phyloP scores from a whole-genome alignment of 2,797 vertebrate species.

The Mus caroli region DNA sequence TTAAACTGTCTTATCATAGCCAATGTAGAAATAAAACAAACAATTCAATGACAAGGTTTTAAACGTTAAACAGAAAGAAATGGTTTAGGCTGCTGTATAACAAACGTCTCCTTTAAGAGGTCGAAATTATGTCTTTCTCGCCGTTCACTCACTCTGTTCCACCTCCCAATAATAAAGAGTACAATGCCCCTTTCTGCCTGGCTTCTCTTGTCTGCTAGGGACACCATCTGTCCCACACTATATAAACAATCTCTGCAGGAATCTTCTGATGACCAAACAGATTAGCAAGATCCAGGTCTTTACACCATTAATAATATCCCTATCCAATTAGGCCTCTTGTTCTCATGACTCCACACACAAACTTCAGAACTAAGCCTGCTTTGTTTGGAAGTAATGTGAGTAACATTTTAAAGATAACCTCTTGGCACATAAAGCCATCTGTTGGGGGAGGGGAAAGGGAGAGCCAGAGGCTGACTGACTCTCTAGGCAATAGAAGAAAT shows the following conservation, averaged over 20 bases:
- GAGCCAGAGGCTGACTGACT: neutral
- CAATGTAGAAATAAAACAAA: constrained; percentile 65
- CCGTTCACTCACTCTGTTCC: neutral
- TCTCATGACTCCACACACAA: constrained; percentile 60
- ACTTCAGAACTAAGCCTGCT: constrained; percentile 48
- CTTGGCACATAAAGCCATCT: constrained; percentile 29
- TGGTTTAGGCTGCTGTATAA: neutral
- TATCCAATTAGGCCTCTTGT: constrained; percentile 24
- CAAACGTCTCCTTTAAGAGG: constrained; percentile 18
- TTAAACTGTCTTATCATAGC: constrained; percentile 37
- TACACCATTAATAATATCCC: constrained; percentile 76
- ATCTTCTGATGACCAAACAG: constrained; percentile 75
- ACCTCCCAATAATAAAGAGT: constrained; percentile 23
- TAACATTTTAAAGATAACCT: constrained; percentile 62
- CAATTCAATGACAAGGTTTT: neutral
- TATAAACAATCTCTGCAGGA: constrained; percentile 76
- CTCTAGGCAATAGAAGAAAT: constrained; percentile 68
- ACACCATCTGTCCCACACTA: constrained; percentile 69
- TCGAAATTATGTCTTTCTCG: constrained; percentile 33
- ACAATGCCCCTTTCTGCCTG: constrained; percentile 63
- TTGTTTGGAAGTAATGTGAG: constrained; percentile 19
- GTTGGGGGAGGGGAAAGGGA: neutral
- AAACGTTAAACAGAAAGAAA: constrained; percentile 20
- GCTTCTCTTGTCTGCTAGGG: constrained; percentile 66
- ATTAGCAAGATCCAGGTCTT: constrained; percentile 82